Percentiles rank a stretch among this genome's conserved stretches.
Evolutionary conservation across 2,888 invertebrate genomes (phyloP).

Genomic region (Bembecia ichneumoniformis): DNA sequence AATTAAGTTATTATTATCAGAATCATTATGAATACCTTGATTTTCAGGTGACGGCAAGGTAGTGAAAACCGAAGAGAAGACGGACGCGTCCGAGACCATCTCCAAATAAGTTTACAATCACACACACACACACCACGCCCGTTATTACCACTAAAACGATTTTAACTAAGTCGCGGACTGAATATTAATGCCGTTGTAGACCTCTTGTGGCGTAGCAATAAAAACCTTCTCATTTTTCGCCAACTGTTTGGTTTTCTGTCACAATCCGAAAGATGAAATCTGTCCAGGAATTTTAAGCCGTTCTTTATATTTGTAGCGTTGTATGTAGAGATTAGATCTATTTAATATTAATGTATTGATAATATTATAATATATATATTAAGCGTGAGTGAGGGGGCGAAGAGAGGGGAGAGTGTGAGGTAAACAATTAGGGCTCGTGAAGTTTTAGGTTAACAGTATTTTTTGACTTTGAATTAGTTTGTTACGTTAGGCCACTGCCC

Average conservation of each 20-base stretch:
- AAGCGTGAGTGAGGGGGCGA: too few species aligned
- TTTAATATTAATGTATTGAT: background rate
- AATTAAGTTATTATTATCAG: too few species aligned
- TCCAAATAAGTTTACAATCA: slow-evolving; percentile 30
- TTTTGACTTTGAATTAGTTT: background rate
- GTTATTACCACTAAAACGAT: too few species aligned
- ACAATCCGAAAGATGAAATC: background rate
- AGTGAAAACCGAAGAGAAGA: slow-evolving; percentile 64
- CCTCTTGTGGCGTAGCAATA: too few species aligned
- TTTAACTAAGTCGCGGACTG: too few species aligned
- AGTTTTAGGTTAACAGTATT: background rate
- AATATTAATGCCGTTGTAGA: too few species aligned
- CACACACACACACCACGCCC: background rate
- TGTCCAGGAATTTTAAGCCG: background rate
- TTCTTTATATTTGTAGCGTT: background rate
- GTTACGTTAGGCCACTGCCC: too few species aligned
- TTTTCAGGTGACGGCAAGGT: slow-evolving; percentile 61
- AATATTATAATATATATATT: too few species aligned
- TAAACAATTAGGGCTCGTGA: background rate
- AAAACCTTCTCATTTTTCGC: too few species aligned
- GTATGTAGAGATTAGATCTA: background rate
- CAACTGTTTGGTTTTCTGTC: background rate
- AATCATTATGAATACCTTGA: too few species aligned
- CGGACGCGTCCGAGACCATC: slow-evolving; percentile 46
- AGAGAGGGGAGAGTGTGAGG: background rate